phyloP scores from a whole-genome alignment of 2,888 invertebrate species.

The Hirtodrosophila histrioides region DNA sequence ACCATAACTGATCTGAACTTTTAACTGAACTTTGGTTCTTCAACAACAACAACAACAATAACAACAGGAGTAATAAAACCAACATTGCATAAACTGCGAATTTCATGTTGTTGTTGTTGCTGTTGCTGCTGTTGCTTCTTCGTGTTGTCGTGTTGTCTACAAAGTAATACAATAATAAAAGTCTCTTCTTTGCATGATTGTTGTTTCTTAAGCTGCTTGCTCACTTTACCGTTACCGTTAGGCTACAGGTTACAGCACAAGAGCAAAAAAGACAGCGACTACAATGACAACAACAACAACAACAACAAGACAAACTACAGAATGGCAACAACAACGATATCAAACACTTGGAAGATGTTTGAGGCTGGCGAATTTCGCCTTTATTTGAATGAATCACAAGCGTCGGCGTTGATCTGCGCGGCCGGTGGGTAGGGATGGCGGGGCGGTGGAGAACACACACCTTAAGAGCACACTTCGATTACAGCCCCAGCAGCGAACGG shows the following conservation, averaged over 20 bases:
- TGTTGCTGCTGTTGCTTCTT: constrained; percentile 18
- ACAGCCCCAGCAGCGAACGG: constrained; percentile 12
- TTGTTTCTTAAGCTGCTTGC: constrained; percentile 54
- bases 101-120: constrained; percentile 47
- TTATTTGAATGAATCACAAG: constrained; percentile 49
- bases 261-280: constrained; percentile 40
- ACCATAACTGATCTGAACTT: constrained; percentile 30
- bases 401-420: constrained; percentile 16
- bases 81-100: constrained; percentile 75
- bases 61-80: constrained; percentile 18
- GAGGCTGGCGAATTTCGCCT: constrained; percentile 41
- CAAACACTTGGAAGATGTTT: constrained; percentile 30
- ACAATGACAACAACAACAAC: constrained; percentile 13
- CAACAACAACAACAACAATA: constrained; percentile 3
- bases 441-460: constrained; percentile 16
- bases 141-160: constrained; percentile 44
- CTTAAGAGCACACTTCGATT: constrained; percentile 40
- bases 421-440: constrained; percentile 3
- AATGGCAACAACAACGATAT: constrained; percentile 32
- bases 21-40: constrained; percentile 24
- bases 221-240: constrained; percentile 70
- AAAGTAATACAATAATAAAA: constrained; percentile 32
- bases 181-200: constrained; percentile 7
- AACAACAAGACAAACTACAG: too few species aligned
- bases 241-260: constrained; percentile 61